Evolutionary conservation across 2,113 vertebrate species (phyloP).

Genomic region (Myiagra hebetior): DNA sequence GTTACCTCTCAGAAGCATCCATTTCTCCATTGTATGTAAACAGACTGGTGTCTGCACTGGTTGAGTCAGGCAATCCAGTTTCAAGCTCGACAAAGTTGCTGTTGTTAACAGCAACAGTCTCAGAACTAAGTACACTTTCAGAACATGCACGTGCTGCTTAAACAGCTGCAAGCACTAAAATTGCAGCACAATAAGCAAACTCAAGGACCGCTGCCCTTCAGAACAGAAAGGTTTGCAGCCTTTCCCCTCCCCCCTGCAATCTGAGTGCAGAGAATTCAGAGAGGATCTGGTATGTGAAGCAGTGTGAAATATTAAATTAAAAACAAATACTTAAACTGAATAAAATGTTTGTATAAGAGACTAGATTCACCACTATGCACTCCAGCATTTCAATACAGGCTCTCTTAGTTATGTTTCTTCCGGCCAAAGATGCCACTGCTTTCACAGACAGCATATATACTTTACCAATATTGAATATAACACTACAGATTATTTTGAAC

Average conservation of each 20-base stretch:
- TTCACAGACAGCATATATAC: neutral
- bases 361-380: neutral
- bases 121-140: neutral
- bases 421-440: neutral
- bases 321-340: neutral
- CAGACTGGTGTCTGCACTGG: neutral
- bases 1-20: neutral
- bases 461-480: neutral
- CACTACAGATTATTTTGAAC: neutral
- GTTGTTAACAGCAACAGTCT: neutral
- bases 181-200: neutral
- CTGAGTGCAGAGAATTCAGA: neutral
- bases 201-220: neutral
- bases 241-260: rapidly evolving
- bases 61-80: neutral
- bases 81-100: neutral
- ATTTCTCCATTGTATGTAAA: neutral
- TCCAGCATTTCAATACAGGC: neutral
- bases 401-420: neutral
- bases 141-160: neutral
- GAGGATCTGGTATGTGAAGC: neutral
- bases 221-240: neutral
- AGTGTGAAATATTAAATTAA: neutral
- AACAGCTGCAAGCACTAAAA: neutral
- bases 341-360: neutral